Evolutionary conservation across 2,113 vertebrate species (phyloP).

Genomic region (Ahaetulla prasina): DNA sequence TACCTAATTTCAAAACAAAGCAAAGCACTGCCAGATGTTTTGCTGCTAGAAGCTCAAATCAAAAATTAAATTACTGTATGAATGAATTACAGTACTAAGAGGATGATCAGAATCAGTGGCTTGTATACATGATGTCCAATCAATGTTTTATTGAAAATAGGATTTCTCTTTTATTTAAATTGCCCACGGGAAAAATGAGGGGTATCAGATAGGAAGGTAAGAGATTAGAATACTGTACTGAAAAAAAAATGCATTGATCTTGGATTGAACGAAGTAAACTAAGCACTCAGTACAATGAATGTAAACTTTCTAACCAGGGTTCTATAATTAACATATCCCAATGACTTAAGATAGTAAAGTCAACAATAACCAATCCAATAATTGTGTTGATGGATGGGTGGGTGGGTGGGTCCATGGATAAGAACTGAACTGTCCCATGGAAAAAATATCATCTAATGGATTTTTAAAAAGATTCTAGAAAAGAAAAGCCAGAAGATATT

Average conservation of each 20-base stretch:
- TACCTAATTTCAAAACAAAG: neutral
- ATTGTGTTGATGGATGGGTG: neutral
- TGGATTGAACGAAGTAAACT: neutral
- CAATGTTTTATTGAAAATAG: neutral
- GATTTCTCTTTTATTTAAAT: neutral
- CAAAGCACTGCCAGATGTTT: neutral
- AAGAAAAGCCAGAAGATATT: neutral
- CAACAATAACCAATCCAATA: neutral
- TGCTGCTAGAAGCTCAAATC: neutral
- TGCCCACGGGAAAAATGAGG: neutral
- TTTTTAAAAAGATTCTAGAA: neutral
- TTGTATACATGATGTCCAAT: neutral
- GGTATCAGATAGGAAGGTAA: neutral
- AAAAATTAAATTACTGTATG: neutral
- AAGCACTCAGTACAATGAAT: neutral
- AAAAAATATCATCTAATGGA: neutral
- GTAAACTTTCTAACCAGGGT: neutral
- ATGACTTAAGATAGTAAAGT: neutral
- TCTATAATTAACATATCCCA: neutral
- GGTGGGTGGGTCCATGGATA: neutral
- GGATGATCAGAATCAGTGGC: neutral
- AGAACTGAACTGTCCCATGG: neutral
- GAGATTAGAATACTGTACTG: neutral
- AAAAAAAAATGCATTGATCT: neutral
- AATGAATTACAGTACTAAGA: neutral